Evolutionary conservation across 2,888 invertebrate genomes (phyloP).

Genomic region (Ichneumon xanthorius): DNA sequence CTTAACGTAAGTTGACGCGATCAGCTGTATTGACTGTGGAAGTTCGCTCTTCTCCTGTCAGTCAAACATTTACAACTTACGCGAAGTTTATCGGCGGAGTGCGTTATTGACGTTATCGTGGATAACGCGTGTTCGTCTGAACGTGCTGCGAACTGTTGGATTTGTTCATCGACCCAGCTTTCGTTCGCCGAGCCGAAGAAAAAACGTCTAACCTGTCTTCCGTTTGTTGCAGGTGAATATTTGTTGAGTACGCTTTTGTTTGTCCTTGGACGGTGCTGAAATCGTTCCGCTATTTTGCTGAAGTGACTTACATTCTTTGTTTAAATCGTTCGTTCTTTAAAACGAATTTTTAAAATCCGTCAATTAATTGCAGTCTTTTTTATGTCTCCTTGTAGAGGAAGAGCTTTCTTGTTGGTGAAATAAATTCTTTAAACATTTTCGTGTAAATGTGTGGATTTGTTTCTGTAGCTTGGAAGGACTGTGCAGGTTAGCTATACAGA

Average conservation of each 20-base stretch:
- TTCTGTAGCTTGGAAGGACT: too few relatives aligned
- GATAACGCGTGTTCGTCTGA: neutral
- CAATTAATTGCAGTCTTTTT: too few relatives aligned
- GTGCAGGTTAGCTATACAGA: too few relatives aligned
- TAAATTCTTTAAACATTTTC: too few relatives aligned
- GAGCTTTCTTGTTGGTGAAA: too few relatives aligned
- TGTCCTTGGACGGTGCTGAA: neutral
- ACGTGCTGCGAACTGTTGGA: slow-evolving; percentile 16
- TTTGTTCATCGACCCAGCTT: neutral
- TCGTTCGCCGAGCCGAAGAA: neutral
- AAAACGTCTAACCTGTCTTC: slow-evolving; percentile 5
- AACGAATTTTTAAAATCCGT: too few relatives aligned
- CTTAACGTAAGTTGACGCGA: slow-evolving; percentile 2
- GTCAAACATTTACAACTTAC: neutral
- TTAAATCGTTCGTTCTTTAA: neutral
- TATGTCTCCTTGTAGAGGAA: too few relatives aligned
- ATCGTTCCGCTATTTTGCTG: neutral
- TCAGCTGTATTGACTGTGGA: slow-evolving; percentile 41
- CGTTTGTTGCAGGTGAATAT: slow-evolving; percentile 29
- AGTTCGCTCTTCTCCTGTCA: slow-evolving; percentile 21
- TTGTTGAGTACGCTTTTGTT: neutral
- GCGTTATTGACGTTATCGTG: neutral
- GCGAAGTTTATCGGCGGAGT: neutral
- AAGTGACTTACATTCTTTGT: neutral
- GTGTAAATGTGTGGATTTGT: too few relatives aligned